A percentile compares a stretch with the other conserved stretches of the same genome.
phyloP scores from a whole-genome alignment of 2,888 invertebrate genomes.

The Luperina testacea region DNA sequence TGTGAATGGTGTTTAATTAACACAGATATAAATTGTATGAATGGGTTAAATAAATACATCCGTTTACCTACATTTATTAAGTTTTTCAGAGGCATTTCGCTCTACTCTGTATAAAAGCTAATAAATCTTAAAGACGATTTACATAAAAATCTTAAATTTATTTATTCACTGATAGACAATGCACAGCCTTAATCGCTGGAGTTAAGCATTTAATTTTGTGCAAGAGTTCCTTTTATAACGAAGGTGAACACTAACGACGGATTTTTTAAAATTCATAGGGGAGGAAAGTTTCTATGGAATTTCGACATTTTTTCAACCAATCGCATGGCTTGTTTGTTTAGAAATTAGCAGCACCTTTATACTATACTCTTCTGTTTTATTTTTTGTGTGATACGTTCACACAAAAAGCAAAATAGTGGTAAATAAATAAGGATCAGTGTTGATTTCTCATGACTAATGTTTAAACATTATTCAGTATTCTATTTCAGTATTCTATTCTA shows the following conservation, averaged over 20 bases:
- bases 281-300: not conserved
- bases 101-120: not conserved
- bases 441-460: not conserved
- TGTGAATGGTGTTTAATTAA: constrained; percentile 53
- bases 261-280: not conserved
- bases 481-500: too few relatives aligned
- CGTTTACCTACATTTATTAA: not conserved
- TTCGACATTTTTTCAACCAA: not conserved
- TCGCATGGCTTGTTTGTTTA: not conserved
- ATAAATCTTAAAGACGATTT: not conserved
- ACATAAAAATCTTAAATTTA: not conserved
- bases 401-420: not conserved
- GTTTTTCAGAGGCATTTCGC: not conserved
- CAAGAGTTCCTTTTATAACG: not conserved
- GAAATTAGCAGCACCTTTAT: not conserved
- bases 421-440: not conserved
- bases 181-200: not conserved
- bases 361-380: not conserved
- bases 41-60: constrained; percentile 32
- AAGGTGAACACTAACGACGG: not conserved
- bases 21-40: constrained; percentile 30
- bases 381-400: not conserved
- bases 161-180: not conserved
- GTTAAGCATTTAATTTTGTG: not conserved
- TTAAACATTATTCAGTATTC: not conserved